These are phyloP conservation scores for Nesogale talazaci DNA, from an alignment of 2,113 vertebrate species.

Conservation along the genomic window DNA sequence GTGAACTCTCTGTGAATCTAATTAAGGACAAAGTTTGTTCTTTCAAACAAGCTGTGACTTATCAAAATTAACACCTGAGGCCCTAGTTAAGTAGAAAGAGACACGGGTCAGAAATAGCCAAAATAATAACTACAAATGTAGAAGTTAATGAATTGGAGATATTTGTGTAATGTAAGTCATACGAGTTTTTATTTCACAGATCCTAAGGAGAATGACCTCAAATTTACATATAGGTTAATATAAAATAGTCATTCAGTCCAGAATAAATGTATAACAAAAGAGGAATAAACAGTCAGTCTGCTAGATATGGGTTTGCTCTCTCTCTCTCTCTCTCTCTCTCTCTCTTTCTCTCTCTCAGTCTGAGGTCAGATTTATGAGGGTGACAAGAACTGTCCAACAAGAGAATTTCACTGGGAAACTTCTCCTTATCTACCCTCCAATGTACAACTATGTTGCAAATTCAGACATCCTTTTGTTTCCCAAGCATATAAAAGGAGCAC, in stretches of 20 bases:
- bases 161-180: neutral
- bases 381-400: no score
- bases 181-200: neutral
- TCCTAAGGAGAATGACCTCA: neutral
- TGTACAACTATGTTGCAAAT: no score
- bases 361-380: no score
- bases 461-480: no score
- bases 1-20: neutral
- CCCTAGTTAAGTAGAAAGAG: neutral
- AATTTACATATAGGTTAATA: neutral
- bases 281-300: no score
- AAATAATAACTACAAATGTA: constrained; percentile 37
- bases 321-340: no score
- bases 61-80: constrained; percentile 47
- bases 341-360: no score
- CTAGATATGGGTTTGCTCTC: no score
- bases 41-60: neutral
- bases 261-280: neutral
- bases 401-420: no score
- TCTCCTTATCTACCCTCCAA: no score
- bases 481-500: no score
- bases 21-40: constrained; percentile 23
- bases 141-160: constrained; percentile 41
- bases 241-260: neutral
- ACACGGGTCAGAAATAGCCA: constrained; percentile 22